These are phyloP conservation scores for Drosophila seguyi DNA, from an alignment of 1,140 invertebrate genomes.

Conservation along the genomic window DNA sequence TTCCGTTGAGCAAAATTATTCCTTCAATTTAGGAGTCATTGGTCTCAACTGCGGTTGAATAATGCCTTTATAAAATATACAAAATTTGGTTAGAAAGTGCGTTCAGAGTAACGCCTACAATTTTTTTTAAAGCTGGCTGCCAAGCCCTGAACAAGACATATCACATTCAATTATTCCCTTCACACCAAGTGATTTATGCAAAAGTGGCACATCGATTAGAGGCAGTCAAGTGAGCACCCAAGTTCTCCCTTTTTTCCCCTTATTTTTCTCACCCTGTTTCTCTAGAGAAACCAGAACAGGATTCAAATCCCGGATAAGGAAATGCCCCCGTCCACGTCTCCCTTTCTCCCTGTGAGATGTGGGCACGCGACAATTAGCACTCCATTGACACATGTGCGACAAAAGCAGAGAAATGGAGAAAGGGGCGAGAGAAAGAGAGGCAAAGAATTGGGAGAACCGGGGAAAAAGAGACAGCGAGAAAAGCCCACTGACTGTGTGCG, in stretches of 20 bases:
- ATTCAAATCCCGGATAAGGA: slow-evolving; percentile 6
- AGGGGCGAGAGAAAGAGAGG: not conserved
- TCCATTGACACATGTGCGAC: slow-evolving; percentile 76
- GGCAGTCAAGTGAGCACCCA: slow-evolving; percentile 7
- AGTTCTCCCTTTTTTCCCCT: not conserved
- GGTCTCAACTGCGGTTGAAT: slow-evolving; percentile 41
- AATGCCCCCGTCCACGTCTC: slow-evolving; percentile 12
- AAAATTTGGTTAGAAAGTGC: slow-evolving; percentile 51
- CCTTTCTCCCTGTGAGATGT: slow-evolving; percentile 45
- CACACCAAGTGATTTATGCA: slow-evolving; percentile 64
- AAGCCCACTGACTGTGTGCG: slow-evolving; percentile 12
- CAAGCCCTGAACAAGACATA: slow-evolving; percentile 55
- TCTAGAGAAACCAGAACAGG: slow-evolving; percentile 13
- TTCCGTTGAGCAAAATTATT: slow-evolving; percentile 15
- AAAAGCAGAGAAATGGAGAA: slow-evolving; percentile 19
- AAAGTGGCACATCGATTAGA: slow-evolving; percentile 38
- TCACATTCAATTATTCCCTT: slow-evolving; percentile 33
- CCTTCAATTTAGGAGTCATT: slow-evolving; percentile 37
- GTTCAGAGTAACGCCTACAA: slow-evolving; percentile 44
- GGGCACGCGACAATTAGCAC: slow-evolving; percentile 81
- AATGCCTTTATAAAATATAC: slow-evolving; percentile 29
- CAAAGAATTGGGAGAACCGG: not conserved
- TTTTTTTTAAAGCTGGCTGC: slow-evolving; percentile 35
- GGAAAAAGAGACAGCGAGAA: not conserved
- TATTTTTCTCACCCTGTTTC: slow-evolving; percentile 6